Conservation (phyloP, 2,888 invertebrate species). For the Cabera pusaria region DNA sequence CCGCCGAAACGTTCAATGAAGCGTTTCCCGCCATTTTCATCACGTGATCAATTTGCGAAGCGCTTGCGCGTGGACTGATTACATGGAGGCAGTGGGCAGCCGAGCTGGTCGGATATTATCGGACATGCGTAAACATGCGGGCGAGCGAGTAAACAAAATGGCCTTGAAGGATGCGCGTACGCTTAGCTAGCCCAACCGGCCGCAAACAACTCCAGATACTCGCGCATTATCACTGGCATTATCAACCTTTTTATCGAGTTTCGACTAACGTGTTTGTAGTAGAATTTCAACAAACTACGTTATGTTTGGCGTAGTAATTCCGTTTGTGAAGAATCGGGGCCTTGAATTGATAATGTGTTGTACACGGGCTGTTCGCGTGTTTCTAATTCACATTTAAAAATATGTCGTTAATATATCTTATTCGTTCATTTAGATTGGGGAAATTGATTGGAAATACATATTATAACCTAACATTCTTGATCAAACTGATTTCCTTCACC, state of each 20-base stretch:
- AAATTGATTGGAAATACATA: not conserved
- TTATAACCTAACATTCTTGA: too few relatives aligned
- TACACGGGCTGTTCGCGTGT: not conserved
- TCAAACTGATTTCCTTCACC: too few relatives aligned
- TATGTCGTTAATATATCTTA: slow-evolving; percentile 9
- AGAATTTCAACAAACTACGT: slow-evolving; percentile 37
- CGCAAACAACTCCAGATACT: slow-evolving; percentile 50
- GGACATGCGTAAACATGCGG: slow-evolving; percentile 63
- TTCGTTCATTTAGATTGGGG: slow-evolving; percentile 7
- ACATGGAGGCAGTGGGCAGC: slow-evolving; percentile 39
- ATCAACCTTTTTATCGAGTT: slow-evolving; percentile 61
- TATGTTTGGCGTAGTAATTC: slow-evolving; percentile 25
- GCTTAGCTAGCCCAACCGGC: slow-evolving; percentile 44
- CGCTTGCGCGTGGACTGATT: slow-evolving; percentile 33
- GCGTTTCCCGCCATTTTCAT: slow-evolving; percentile 75
- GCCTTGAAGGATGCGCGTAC: slow-evolving; percentile 71
- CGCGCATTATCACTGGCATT: slow-evolving; percentile 51
- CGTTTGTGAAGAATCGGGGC: slow-evolving; percentile 27
- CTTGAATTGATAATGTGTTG: slow-evolving; percentile 42
- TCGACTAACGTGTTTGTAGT: slow-evolving; percentile 37
- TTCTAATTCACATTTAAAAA: not conserved
- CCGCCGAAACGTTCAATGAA: slow-evolving; percentile 75
- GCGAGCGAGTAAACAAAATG: slow-evolving; percentile 73
- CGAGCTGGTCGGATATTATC: slow-evolving; percentile 52
- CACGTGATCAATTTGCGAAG: slow-evolving; percentile 54